These are phyloP conservation scores for Epirrhoe alternata DNA, from an alignment of 2,888 invertebrate species.

Conservation along the genomic window DNA sequence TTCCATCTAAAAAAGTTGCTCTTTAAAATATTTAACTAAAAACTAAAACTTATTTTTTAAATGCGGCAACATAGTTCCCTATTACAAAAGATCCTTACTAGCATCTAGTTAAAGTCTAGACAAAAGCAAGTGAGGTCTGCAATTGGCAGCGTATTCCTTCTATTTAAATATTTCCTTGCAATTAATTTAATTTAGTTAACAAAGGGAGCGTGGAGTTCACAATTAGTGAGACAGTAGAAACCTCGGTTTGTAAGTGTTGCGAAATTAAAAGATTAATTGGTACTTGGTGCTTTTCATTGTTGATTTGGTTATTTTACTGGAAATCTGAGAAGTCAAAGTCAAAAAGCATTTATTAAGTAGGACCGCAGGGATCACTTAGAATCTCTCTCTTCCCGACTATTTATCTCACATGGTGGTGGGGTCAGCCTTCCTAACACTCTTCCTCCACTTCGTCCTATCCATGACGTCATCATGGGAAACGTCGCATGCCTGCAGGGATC, in stretches of 20 bases:
- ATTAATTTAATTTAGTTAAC: slow-evolving; percentile 81
- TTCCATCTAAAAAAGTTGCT: no score
- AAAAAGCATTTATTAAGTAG: no score
- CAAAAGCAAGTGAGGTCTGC: slow-evolving; percentile 68
- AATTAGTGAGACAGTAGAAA: slow-evolving; percentile 74
- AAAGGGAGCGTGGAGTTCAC: slow-evolving; percentile 69
- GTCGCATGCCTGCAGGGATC: no score
- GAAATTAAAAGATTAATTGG: slow-evolving; percentile 49
- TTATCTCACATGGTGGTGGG: no score
- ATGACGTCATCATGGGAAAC: no score
- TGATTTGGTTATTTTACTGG: slow-evolving; percentile 13
- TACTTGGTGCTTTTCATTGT: slow-evolving; percentile 34
- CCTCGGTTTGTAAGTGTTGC: slow-evolving; percentile 45
- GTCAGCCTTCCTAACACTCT: no score
- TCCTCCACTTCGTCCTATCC: no score
- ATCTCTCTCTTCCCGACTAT: no score
- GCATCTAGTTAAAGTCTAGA: slow-evolving; percentile 70
- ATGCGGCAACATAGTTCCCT: neutral
- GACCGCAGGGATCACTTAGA: no score
- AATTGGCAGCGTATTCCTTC: slow-evolving; percentile 68
- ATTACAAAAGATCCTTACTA: slow-evolving; percentile 45
- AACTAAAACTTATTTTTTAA: neutral
- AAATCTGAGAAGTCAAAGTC: no score
- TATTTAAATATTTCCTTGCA: slow-evolving; percentile 81
- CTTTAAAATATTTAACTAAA: neutral